phyloP scores from a whole-genome alignment of 2,888 invertebrate genomes.

The Nomada ruficornis region DNA sequence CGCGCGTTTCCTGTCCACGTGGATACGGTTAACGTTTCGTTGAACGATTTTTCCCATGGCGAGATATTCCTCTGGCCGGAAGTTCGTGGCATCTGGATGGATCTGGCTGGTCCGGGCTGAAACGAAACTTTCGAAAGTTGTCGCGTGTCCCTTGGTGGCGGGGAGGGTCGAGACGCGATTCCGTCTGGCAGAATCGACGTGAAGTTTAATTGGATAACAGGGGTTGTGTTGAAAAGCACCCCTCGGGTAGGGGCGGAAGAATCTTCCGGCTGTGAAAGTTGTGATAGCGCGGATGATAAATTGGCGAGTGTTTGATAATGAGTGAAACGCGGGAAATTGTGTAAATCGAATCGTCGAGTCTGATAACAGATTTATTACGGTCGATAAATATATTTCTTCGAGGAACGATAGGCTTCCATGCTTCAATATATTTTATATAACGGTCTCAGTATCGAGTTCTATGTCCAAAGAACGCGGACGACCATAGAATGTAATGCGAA shows the following conservation, averaged over 20 bases:
- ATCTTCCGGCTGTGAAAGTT: not conserved
- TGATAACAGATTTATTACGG: too few species aligned
- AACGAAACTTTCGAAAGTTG: not conserved
- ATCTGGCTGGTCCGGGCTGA: too few species aligned
- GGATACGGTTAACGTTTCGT: not conserved
- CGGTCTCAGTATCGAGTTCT: too few species aligned
- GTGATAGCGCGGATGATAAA: too few species aligned
- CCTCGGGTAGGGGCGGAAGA: not conserved
- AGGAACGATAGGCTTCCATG: too few species aligned
- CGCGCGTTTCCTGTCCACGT: too few species aligned
- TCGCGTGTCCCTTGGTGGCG: not conserved
- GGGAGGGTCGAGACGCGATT: not conserved
- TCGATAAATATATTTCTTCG: too few species aligned
- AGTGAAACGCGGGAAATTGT: too few species aligned
- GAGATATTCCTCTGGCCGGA: not conserved
- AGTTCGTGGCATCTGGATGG: not conserved
- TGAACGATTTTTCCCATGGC: not conserved
- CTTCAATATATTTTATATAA: too few species aligned
- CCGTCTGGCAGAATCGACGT: not conserved
- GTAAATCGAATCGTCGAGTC: too few species aligned
- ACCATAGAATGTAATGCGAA: not conserved
- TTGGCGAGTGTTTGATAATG: too few species aligned
- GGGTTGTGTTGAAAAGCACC: not conserved
- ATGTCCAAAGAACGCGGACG: not conserved
- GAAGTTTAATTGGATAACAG: slow-evolving; percentile 17